phyloP scores from a whole-genome alignment of 1,140 invertebrate species.

The Microplitis demolitor region DNA sequence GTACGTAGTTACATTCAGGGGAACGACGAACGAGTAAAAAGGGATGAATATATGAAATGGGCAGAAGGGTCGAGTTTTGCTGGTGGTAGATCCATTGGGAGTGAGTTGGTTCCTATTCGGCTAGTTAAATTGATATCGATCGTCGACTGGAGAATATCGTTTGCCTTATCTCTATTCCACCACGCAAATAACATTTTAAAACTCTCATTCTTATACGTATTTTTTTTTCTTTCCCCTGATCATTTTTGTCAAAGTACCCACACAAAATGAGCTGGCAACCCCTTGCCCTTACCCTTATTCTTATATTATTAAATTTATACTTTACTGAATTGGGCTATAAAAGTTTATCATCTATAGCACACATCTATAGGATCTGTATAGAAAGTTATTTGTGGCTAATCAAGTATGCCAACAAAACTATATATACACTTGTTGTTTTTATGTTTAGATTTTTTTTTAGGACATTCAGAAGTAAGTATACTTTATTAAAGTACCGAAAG shows the following conservation, averaged over 20 bases:
- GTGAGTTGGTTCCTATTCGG: conserved; percentile 34
- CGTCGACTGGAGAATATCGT: conserved; percentile 43
- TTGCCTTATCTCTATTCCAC: conserved; percentile 36
- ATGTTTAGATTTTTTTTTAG: not conserved
- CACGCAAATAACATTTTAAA: conserved; percentile 5
- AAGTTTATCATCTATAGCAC: not conserved
- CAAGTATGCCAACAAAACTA: too few relatives aligned
- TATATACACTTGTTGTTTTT: not conserved
- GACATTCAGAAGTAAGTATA: not conserved
- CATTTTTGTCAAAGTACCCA: too few relatives aligned
- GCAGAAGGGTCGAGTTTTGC: conserved; percentile 6
- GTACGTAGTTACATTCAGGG: not conserved
- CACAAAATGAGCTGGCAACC: too few relatives aligned
- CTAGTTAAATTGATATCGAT: conserved; percentile 49
- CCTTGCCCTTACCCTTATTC: too few relatives aligned
- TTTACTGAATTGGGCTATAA: not conserved
- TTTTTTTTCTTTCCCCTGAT: too few relatives aligned
- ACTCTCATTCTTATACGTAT: not conserved
- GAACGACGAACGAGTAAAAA: not conserved
- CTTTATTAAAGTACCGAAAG: not conserved
- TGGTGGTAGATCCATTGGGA: not conserved
- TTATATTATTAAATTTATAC: not conserved
- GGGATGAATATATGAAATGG: conserved; percentile 19
- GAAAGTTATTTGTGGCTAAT: not conserved
- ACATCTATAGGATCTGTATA: not conserved